These are phyloP conservation scores for Mormyrus iriodes DNA, from an alignment of 2,113 vertebrate species.

Conservation along the genomic window DNA sequence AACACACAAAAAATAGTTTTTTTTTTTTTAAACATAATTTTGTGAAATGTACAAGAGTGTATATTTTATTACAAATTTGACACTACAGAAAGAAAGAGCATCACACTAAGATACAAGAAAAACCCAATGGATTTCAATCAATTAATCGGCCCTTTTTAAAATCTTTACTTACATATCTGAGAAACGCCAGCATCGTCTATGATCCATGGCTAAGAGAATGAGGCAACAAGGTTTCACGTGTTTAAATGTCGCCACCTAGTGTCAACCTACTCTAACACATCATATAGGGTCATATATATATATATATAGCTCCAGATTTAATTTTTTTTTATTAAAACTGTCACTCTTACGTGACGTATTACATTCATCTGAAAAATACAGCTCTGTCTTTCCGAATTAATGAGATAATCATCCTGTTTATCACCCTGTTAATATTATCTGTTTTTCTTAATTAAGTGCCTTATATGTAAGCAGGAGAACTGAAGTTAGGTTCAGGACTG, in stretches of 20 bases:
- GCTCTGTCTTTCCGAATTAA: background rate
- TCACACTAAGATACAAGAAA: background rate
- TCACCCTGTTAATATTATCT: no score
- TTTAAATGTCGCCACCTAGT: slow-evolving; percentile 2
- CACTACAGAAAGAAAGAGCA: background rate
- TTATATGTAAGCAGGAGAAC: no score
- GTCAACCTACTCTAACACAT: background rate
- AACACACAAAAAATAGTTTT: no score
- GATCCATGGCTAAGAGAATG: background rate
- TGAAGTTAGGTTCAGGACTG: no score
- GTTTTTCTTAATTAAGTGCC: background rate
- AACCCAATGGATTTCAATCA: background rate
- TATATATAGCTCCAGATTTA: background rate
- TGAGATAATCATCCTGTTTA: no score
- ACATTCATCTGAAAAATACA: background rate
- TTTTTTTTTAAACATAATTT: background rate
- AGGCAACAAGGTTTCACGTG: background rate
- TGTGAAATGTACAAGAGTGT: background rate
- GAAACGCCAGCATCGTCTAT: background rate
- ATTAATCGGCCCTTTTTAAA: background rate
- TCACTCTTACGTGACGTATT: background rate
- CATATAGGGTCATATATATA: background rate
- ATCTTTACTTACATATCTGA: background rate
- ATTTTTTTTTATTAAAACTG: background rate
- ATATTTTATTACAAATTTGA: background rate